A percentile compares a stretch with the other conserved stretches of the same genome.
phyloP scores from a whole-genome alignment of 2,888 invertebrate species.

The Euplexia lucipara region DNA sequence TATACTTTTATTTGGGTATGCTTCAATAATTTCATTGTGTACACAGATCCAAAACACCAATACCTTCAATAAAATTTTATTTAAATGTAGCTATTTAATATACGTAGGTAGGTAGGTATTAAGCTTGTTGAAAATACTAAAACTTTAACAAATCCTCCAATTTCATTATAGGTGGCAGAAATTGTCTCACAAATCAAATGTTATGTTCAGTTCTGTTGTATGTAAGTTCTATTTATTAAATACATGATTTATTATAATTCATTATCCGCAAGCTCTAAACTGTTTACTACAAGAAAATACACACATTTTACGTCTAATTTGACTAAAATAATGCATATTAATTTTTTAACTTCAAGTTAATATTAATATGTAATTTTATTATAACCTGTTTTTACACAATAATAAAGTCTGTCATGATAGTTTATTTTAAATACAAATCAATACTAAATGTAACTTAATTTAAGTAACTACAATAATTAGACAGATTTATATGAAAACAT shows the following conservation, averaged over 20 bases:
- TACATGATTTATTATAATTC: slow-evolving; percentile 63
- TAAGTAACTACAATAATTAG: slow-evolving; percentile 55
- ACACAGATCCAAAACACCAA: slow-evolving; percentile 34
- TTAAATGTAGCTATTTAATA: slow-evolving; percentile 55
- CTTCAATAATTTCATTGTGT: slow-evolving; percentile 15
- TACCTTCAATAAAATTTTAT: slow-evolving; percentile 58
- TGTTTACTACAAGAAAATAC: slow-evolving; percentile 56
- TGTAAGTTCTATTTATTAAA: slow-evolving; percentile 45
- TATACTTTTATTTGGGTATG: slow-evolving; percentile 37
- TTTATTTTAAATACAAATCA: slow-evolving; percentile 58
- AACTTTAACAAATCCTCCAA: slow-evolving; percentile 58
- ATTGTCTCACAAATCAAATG: slow-evolving; percentile 49
- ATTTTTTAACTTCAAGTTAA: slow-evolving; percentile 44
- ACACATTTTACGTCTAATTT: slow-evolving; percentile 53
- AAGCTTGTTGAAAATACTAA: slow-evolving; percentile 59
- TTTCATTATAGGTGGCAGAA: slow-evolving; percentile 54
- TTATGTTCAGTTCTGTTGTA: slow-evolving; percentile 55
- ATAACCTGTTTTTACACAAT: slow-evolving; percentile 55
- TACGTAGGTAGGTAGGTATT: slow-evolving; percentile 31
- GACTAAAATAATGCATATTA: slow-evolving; percentile 51
- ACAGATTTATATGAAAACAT: slow-evolving; percentile 64
- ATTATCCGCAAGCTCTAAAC: slow-evolving; percentile 60
- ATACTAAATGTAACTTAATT: slow-evolving; percentile 61
- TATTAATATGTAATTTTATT: slow-evolving; percentile 38
- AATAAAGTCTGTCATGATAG: slow-evolving; percentile 59